Evolutionary conservation across 1,140 invertebrate genomes (phyloP).

Genomic region (Hetaerina americana): DNA sequence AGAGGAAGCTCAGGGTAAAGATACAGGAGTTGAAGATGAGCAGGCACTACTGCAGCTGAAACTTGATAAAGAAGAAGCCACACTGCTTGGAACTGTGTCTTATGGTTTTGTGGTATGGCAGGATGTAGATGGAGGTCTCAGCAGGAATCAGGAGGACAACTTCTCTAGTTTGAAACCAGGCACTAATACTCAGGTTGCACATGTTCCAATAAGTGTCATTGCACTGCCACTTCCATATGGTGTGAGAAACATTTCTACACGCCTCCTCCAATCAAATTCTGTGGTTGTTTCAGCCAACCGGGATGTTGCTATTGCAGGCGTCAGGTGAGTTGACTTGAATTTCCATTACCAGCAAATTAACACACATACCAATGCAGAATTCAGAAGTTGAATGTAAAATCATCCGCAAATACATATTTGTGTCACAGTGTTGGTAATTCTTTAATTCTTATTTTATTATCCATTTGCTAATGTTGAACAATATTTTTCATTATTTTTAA

Average conservation of each 20-base stretch:
- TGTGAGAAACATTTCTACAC: slow-evolving; percentile 83
- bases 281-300: slow-evolving; percentile 80
- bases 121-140: background rate
- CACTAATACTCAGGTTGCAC: background rate
- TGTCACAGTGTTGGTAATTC: slow-evolving; percentile 2
- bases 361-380: too few species aligned
- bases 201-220: slow-evolving; percentile 32
- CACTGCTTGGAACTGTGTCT: slow-evolving; percentile 70
- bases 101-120: slow-evolving; percentile 65
- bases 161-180: background rate
- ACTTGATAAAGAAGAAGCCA: slow-evolving; percentile 63
- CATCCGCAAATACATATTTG: slow-evolving; percentile 4
- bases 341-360: too few species aligned
- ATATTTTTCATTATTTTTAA: background rate
- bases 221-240: slow-evolving; percentile 72
- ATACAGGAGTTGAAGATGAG: slow-evolving; percentile 20
- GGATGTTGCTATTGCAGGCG: slow-evolving; percentile 87
- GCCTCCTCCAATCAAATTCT: slow-evolving; percentile 75
- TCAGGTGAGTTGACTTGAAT: slow-evolving; percentile 46
- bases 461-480: slow-evolving; percentile 5
- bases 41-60: slow-evolving; percentile 58
- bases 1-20: background rate
- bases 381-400: too few species aligned
- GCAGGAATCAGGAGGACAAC: background rate
- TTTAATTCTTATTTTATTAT: slow-evolving; percentile 1